These are phyloP conservation scores for Margaritifera margaritifera DNA, from an alignment of 2,888 invertebrate species.

Conservation along the genomic window DNA sequence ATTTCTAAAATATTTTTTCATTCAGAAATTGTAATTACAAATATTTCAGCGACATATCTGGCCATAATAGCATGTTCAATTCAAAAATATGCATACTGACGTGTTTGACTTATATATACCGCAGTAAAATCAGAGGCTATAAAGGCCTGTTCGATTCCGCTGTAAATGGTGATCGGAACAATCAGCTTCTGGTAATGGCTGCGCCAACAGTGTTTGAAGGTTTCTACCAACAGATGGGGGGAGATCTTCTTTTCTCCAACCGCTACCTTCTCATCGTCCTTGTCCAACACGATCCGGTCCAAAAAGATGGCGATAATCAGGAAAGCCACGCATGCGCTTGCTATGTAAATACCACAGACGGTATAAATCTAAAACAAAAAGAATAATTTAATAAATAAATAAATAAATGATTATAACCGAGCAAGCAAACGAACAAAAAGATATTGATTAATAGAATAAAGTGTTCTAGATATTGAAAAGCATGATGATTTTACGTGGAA, in stretches of 20 bases:
- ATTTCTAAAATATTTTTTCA: no score
- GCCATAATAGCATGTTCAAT: no score
- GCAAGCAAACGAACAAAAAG: background rate
- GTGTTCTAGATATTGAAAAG: no score
- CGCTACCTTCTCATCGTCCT: constrained; percentile 29
- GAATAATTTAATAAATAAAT: background rate
- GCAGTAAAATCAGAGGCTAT: constrained; percentile 83
- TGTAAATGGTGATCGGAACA: constrained; percentile 95
- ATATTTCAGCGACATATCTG: no score
- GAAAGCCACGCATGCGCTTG: constrained; percentile 89
- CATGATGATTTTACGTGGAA: no score
- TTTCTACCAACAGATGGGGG: constrained; percentile 75
- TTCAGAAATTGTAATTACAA: no score
- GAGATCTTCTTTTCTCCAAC: constrained; percentile 36
- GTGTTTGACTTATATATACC: constrained; percentile 54
- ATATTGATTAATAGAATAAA: background rate
- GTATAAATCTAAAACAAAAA: constrained; percentile 82
- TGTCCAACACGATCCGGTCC: constrained; percentile 76
- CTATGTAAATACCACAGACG: constrained; percentile 90
- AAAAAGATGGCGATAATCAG: constrained; percentile 89
- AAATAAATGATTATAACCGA: background rate
- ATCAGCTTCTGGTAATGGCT: constrained; percentile 92
- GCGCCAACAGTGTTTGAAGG: constrained; percentile 88
- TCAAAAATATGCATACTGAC: no score
- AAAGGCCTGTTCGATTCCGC: constrained; percentile 98